Percentiles rank a stretch among this genome's conserved stretches.
phyloP scores from a whole-genome alignment of 2,888 invertebrate species.

The Clistopyga incitator region DNA sequence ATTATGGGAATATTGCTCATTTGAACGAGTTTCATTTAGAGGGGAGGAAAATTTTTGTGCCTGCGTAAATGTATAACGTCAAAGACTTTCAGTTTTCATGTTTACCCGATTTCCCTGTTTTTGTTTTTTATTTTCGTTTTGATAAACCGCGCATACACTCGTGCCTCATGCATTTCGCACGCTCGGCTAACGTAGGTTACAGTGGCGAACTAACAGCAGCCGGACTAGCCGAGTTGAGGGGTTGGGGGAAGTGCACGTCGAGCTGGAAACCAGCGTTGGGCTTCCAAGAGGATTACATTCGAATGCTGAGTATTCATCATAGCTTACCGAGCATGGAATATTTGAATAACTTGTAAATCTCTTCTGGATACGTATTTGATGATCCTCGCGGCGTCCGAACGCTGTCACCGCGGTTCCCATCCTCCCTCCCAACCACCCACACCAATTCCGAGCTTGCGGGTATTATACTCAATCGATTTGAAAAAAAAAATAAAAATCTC shows the following conservation, averaged over 20 bases:
- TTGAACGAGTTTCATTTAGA: too few relatives aligned
- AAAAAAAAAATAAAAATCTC: constrained; percentile 23
- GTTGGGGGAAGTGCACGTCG: neutral
- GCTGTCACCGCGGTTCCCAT: constrained; percentile 34
- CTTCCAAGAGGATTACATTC: constrained; percentile 75
- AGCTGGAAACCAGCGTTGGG: constrained; percentile 53
- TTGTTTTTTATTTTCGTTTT: constrained; percentile 28
- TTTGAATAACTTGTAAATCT: constrained; percentile 79
- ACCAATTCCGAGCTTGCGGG: neutral
- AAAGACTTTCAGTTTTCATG: neutral
- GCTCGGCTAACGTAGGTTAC: constrained; percentile 30
- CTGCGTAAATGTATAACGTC: neutral
- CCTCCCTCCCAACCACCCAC: constrained; percentile 45
- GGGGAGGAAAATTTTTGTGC: too few relatives aligned
- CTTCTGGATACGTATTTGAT: constrained; percentile 71
- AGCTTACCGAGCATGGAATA: constrained; percentile 74
- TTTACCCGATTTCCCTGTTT: constrained; percentile 5
- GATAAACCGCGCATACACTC: constrained; percentile 25
- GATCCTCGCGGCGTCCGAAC: constrained; percentile 63
- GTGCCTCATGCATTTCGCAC: constrained; percentile 40
- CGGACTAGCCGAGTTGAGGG: constrained; percentile 8
- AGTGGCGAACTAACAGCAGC: constrained; percentile 22
- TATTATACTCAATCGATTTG: constrained; percentile 23
- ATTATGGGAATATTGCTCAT: too few relatives aligned
- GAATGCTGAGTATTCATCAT: constrained; percentile 75